A percentile compares a stretch with the other conserved stretches of the same genome.
Evolutionary conservation across 2,888 invertebrate species (phyloP).

Genomic region (Cancer borealis): DNA sequence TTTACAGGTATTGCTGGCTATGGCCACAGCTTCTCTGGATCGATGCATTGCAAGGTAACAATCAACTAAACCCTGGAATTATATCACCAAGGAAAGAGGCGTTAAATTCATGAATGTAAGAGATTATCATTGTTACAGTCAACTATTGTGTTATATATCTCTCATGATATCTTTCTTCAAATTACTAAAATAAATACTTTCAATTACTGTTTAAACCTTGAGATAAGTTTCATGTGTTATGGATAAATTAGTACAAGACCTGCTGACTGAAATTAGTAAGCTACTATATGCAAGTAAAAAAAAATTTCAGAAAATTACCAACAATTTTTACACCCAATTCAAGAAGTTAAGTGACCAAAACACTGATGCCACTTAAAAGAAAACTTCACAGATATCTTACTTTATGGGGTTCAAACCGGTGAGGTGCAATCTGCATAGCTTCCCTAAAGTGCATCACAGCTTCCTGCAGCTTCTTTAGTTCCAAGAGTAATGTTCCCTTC

Average conservation of each 20-base stretch:
- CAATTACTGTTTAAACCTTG: too few relatives aligned
- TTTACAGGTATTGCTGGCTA: slow-evolving; percentile 87
- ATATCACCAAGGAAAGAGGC: background rate
- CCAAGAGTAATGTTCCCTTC: slow-evolving; percentile 86
- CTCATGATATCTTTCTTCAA: background rate
- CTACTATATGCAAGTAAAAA: background rate
- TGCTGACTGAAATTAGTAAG: background rate
- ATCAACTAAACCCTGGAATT: slow-evolving; percentile 86
- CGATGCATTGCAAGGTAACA: slow-evolving; percentile 86
- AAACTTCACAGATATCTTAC: slow-evolving; percentile 21
- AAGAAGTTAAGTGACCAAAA: background rate
- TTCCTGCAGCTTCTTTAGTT: slow-evolving; percentile 85
- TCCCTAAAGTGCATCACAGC: slow-evolving; percentile 86
- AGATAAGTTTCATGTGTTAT: background rate
- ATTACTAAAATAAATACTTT: background rate
- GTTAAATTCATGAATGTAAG: background rate
- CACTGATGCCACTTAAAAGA: background rate
- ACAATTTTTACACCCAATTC: background rate
- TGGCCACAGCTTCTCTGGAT: slow-evolving; percentile 86
- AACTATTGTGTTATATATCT: background rate
- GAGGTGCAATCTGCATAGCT: slow-evolving; percentile 84
- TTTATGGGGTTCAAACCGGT: slow-evolving; percentile 86
- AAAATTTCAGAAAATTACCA: background rate
- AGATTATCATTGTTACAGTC: background rate
- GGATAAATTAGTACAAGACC: background rate